Percentiles rank a stretch among this genome's conserved stretches.
phyloP scores from a whole-genome alignment of 2,888 invertebrate species.

The Eurytoma adleriae region DNA sequence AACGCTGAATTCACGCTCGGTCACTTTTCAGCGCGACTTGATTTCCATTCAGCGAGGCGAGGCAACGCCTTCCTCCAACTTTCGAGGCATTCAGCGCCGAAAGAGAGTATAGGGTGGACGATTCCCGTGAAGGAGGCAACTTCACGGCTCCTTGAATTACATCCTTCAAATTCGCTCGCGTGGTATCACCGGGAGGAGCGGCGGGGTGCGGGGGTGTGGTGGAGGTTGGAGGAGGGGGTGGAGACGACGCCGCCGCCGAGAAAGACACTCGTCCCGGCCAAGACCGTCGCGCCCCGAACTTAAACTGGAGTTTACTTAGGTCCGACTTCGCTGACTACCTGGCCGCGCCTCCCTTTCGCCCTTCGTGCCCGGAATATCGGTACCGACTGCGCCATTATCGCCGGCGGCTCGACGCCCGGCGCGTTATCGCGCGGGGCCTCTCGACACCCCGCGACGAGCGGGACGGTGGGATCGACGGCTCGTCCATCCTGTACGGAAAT shows the following conservation, averaged over 20 bases:
- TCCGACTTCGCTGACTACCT: slow-evolving; percentile 6
- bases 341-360: slow-evolving; percentile 12
- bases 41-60: too few species aligned
- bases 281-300: not conserved
- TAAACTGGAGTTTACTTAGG: slow-evolving; percentile 32
- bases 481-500: too few species aligned
- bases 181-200: not conserved
- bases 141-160: slow-evolving; percentile 38
- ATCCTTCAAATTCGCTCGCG: slow-evolving; percentile 25
- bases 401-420: not conserved
- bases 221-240: not conserved
- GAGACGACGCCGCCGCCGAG: not conserved
- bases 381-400: slow-evolving; percentile 14
- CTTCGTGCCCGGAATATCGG: slow-evolving; percentile 29
- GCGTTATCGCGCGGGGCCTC: too few species aligned
- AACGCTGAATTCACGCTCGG: too few species aligned
- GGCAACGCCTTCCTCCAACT: too few species aligned
- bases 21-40: too few species aligned
- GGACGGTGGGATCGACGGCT: too few species aligned
- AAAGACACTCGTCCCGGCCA: slow-evolving; percentile 5
- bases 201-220: not conserved
- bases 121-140: not conserved
- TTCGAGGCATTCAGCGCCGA: not conserved
- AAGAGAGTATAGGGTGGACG: not conserved
- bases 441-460: too few species aligned